Base-by-base conservation (phyloP, 2,888 invertebrate genomes). In the Diaphora mendica region DNA sequence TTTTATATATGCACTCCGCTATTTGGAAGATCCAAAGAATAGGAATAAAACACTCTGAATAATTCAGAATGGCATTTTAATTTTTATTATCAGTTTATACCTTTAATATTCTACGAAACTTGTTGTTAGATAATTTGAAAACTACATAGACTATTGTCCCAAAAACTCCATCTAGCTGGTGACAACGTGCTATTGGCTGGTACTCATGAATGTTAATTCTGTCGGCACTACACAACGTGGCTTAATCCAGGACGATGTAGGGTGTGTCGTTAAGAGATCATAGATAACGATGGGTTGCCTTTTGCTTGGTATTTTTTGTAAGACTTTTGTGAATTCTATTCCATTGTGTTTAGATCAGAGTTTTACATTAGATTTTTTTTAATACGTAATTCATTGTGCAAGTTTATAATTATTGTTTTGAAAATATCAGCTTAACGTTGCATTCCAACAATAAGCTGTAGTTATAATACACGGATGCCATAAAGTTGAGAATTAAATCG, bases 141-240 rank as follows among this genome's bases (percentile, higher is more conserved):
- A 68, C 70, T 80, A 65, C 67, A 72, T 73, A 75, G 48, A 64
- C 76, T 64, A 74, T 65, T 72, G 48, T 75, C 73, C 76, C 73
- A 35, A 69, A 65, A 73, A 74, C 59, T 71, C 68, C 51, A 69
- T 70, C 64, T 70, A 39, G 74, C 71, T 80, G 73, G 75, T 30
- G 67, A 80, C 76, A 51, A 68, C 30, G 72, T 74, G 69, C 68
- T 75, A 83, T 83, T 83, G 84, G 82, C 74, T 77, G 84, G 84
- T 81, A 85, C 85, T 89, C 89, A 88, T 89, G 90, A 90, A 90
- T 90, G 87, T 86, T 89, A 90, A 90, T 89, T 84, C 84, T 65
- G 74, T 73, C 72, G 81, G 74, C 74, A 78, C 82, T 80, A 82
- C 74, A 77, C 71, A 77, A 83, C 82, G 81, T 80, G 81, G 81